A percentile compares a stretch with the other conserved stretches of the same genome.
phyloP scores from a whole-genome alignment of 1,140 invertebrate species.

The Pantala flavescens region DNA sequence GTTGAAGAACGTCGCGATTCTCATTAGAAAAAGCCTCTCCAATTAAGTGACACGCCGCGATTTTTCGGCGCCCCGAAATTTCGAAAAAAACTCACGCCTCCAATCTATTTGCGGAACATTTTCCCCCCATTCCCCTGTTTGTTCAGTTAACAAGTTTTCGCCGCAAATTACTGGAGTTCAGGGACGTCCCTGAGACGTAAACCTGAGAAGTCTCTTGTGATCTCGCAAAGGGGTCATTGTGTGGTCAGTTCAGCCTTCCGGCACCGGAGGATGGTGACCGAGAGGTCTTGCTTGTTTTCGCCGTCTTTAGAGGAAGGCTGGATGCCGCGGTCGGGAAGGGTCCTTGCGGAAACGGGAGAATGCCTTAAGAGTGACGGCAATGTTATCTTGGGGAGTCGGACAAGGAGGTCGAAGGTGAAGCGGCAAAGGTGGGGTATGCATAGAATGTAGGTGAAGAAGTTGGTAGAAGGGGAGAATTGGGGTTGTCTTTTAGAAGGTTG shows the following conservation, averaged over 20 bases:
- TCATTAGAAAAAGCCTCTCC: too few relatives aligned
- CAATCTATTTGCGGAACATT: too few relatives aligned
- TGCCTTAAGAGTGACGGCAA: neutral
- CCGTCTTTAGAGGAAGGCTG: neutral
- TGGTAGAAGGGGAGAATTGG: neutral
- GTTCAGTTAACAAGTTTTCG: neutral
- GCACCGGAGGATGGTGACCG: neutral
- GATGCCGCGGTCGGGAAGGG: neutral
- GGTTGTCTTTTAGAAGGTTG: too few relatives aligned
- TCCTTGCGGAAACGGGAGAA: neutral
- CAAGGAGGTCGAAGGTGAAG: neutral
- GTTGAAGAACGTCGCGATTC: too few relatives aligned
- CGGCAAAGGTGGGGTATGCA: neutral
- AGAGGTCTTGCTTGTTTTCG: too few relatives aligned
- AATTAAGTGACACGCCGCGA: too few relatives aligned
- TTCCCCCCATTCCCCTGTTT: neutral
- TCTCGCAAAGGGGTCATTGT: neutral
- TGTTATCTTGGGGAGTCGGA: neutral
- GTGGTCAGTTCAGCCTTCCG: neutral
- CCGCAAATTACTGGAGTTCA: neutral
- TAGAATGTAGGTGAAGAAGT: neutral
- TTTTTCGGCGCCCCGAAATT: too few relatives aligned
- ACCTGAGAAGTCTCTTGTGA: neutral
- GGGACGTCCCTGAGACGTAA: neutral
- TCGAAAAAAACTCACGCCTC: too few relatives aligned